phyloP scores from a whole-genome alignment of 2,113 vertebrate genomes.

The Microcebus jonahi region DNA sequence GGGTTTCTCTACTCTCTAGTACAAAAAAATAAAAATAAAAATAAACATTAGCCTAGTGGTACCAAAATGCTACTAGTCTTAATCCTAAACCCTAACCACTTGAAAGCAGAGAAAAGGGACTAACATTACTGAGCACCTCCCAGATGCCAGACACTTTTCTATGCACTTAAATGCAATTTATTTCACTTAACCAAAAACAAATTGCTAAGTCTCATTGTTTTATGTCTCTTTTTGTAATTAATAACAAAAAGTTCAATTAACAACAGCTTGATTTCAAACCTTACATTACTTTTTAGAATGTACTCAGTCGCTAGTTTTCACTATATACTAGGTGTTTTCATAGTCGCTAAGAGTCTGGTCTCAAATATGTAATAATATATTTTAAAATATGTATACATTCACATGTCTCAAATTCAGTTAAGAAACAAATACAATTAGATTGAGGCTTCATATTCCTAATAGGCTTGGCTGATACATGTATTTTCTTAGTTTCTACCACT shows the following conservation, averaged over 20 bases:
- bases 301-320: not conserved
- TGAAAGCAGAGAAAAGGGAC: not conserved
- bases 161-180: not conserved
- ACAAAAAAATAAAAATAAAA: not conserved
- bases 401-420: not conserved
- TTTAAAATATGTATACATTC: not conserved
- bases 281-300: not conserved
- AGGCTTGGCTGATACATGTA: not conserved
- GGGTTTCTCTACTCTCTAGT: not conserved
- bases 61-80: not conserved
- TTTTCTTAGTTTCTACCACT: not conserved
- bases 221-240: not conserved
- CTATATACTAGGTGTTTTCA: fast-evolving
- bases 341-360: not conserved
- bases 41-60: not conserved
- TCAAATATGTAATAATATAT: not conserved
- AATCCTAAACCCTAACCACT: not conserved
- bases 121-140: fast-evolving
- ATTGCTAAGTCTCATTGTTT: not conserved
- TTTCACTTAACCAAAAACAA: not conserved
- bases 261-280: not conserved
- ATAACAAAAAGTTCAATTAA: not conserved
- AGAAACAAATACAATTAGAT: not conserved
- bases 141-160: not conserved
- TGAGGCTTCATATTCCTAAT: not conserved